A percentile compares a stretch with the other conserved stretches of the same genome.
Conservation (phyloP, 2,797 vertebrate genomes). For the Lycodopsis pacificus region DNA sequence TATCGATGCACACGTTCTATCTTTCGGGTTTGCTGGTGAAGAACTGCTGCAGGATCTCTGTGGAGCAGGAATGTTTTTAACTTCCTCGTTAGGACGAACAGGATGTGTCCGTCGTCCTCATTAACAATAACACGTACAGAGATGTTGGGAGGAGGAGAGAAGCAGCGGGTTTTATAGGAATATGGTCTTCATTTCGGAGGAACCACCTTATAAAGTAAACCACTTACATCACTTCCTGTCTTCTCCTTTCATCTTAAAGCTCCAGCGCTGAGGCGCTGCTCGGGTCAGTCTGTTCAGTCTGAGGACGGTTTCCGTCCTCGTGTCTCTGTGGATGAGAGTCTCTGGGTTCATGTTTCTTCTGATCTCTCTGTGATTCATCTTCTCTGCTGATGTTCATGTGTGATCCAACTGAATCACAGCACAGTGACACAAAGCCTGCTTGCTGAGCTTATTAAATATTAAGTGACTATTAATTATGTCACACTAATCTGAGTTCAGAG, state of each 20-base stretch:
- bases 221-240: neutral
- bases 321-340: neutral
- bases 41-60: neutral
- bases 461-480: too few species aligned
- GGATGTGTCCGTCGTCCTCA: neutral
- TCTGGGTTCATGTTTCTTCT: neutral
- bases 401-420: too few species aligned
- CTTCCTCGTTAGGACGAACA: neutral
- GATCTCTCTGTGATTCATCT: slow-evolving; percentile 5
- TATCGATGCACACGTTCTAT: neutral
- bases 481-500: too few species aligned
- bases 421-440: too few species aligned
- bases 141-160: neutral
- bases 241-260: neutral
- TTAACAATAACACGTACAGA: neutral
- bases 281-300: neutral
- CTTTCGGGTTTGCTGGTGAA: neutral
- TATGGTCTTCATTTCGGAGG: slow-evolving; percentile 7
- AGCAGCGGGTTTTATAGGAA: slow-evolving; percentile 10
- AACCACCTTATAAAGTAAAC: neutral
- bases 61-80: too few species aligned
- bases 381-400: neutral
- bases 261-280: neutral
- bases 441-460: too few species aligned
- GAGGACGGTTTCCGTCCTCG: too few species aligned